Conservation (phyloP, 1,140 invertebrate species). For the Hylyphantes graminicola region DNA sequence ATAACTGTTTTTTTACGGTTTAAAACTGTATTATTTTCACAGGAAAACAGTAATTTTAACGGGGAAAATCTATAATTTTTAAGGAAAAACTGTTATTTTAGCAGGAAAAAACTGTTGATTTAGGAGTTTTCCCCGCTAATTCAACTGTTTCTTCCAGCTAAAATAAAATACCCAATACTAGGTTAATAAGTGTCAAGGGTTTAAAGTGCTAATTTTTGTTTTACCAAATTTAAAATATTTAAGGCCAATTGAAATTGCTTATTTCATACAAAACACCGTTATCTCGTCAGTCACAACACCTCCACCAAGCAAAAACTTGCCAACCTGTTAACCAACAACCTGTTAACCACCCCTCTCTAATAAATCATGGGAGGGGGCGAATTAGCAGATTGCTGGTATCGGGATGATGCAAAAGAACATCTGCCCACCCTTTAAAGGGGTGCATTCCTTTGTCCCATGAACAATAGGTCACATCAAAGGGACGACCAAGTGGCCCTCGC, state of each 20-base stretch:
- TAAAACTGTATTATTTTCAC: too few species aligned
- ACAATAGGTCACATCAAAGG: constrained; percentile 50
- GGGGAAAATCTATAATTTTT: too few species aligned
- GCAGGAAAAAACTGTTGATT: too few species aligned
- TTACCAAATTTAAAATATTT: neutral
- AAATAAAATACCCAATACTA: too few species aligned
- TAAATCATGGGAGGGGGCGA: constrained; percentile 52
- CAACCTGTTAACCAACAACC: neutral
- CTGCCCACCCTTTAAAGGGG: constrained; percentile 38
- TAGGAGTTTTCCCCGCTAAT: too few species aligned
- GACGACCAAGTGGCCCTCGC: constrained; percentile 55
- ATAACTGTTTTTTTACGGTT: too few species aligned
- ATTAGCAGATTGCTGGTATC: constrained; percentile 61
- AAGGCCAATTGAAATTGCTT: neutral
- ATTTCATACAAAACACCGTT: too few species aligned
- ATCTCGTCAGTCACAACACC: neutral
- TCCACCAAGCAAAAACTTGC: constrained; percentile 7
- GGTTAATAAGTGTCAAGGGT: neutral
- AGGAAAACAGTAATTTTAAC: too few species aligned
- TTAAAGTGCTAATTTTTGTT: neutral
- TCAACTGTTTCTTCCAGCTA: too few species aligned
- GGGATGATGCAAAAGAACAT: constrained; percentile 27
- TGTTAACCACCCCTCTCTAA: neutral
- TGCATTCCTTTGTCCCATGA: constrained; percentile 52
- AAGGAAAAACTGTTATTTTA: too few species aligned